These are phyloP conservation scores for Clitarchus hookeri DNA, from an alignment of 2,888 invertebrate species.

Conservation along the genomic window DNA sequence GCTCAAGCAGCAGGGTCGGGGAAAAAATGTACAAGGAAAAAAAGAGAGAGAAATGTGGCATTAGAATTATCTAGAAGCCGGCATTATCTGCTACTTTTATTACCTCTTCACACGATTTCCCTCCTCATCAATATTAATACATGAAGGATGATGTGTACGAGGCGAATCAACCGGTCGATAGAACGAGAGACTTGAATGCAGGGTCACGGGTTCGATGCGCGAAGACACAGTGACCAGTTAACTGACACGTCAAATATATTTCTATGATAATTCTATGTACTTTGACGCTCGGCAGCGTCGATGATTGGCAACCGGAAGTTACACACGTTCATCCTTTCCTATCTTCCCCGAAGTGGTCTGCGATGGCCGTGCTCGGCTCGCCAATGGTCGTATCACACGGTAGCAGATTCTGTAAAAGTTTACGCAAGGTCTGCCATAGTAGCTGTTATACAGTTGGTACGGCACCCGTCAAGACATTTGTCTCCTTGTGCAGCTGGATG, in stretches of 20 bases:
- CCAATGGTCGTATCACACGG: too few relatives aligned
- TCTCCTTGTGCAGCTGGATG: too few relatives aligned
- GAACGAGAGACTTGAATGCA: neutral
- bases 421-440: too few relatives aligned
- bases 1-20: neutral
- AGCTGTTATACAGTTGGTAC: too few relatives aligned
- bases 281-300: neutral
- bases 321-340: too few relatives aligned
- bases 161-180: slow-evolving; percentile 1
- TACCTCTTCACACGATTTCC: slow-evolving; percentile 35
- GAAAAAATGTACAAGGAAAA: neutral
- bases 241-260: neutral
- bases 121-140: slow-evolving; percentile 37
- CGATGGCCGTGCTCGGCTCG: too few relatives aligned
- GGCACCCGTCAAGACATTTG: too few relatives aligned
- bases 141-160: slow-evolving; percentile 26
- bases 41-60: slow-evolving; percentile 17
- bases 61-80: slow-evolving; percentile 22
- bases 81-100: slow-evolving; percentile 33
- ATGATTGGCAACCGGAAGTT: neutral
- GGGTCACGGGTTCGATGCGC: neutral
- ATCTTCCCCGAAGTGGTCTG: too few relatives aligned
- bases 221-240: neutral
- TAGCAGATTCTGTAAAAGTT: too few relatives aligned
- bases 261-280: too few relatives aligned